phyloP scores from a whole-genome alignment of 2,797 vertebrate species.

The Threskiornis aethiopicus region DNA sequence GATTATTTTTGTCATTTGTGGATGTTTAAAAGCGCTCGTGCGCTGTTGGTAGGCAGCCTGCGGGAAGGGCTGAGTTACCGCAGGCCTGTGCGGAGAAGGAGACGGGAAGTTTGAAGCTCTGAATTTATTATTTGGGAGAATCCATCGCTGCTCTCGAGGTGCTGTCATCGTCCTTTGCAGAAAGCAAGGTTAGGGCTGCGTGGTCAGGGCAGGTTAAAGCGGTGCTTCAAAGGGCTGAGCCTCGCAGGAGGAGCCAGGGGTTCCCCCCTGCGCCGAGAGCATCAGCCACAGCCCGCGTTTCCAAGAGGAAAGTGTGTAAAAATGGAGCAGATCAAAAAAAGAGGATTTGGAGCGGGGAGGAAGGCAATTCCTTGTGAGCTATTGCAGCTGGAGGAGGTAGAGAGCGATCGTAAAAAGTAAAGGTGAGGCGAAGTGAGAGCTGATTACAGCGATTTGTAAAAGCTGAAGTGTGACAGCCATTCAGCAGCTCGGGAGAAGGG shows the following conservation, averaged over 20 bases:
- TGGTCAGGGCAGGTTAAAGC: neutral
- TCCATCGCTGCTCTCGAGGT: fast-evolving
- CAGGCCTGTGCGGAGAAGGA: neutral
- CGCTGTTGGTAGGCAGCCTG: fast-evolving
- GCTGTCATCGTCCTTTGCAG: fast-evolving
- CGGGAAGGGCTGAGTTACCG: neutral
- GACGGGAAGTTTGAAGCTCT: neutral
- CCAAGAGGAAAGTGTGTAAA: neutral
- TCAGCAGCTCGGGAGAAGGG: neutral
- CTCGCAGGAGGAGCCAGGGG: fast-evolving
- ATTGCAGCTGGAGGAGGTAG: neutral
- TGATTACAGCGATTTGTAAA: neutral
- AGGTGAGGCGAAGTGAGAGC: neutral
- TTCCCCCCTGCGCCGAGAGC: fast-evolving
- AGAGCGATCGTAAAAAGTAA: no score
- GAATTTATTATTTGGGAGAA: neutral
- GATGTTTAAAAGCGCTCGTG: neutral
- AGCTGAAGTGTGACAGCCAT: fast-evolving
- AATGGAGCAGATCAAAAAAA: neutral
- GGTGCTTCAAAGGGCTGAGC: neutral
- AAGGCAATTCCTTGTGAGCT: neutral
- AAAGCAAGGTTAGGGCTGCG: fast-evolving
- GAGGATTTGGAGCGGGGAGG: neutral
- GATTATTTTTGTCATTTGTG: neutral
- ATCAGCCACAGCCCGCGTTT: fast-evolving